phyloP scores from a whole-genome alignment of 2,888 invertebrate species.

The Amphimallon solstitiale region DNA sequence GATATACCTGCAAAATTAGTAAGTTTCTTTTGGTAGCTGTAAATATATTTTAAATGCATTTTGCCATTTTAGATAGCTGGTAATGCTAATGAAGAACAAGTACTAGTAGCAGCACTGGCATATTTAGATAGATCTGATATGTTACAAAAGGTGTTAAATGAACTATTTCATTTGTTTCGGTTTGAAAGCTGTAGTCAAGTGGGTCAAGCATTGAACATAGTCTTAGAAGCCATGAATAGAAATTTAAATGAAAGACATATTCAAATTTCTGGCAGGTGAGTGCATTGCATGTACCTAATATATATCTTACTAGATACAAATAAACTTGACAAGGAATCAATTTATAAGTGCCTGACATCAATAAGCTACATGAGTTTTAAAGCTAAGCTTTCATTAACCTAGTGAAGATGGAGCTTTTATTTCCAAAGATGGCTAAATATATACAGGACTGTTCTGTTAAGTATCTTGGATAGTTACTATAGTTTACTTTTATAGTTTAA shows the following conservation, averaged over 20 bases:
- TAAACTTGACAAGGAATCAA: too few species aligned
- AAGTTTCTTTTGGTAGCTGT: constrained; percentile 53
- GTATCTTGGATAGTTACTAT: too few species aligned
- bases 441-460: not conserved
- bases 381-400: too few species aligned
- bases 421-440: too few species aligned
- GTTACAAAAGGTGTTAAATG: constrained; percentile 86
- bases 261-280: constrained; percentile 89
- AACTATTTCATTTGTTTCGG: constrained; percentile 87
- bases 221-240: constrained; percentile 90
- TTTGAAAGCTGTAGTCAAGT: constrained; percentile 83
- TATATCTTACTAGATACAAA: too few species aligned
- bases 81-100: constrained; percentile 90
- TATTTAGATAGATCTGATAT: constrained; percentile 88
- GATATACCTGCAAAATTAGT: constrained; percentile 92
- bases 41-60: constrained; percentile 5
- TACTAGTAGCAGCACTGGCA: constrained; percentile 82
- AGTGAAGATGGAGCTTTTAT: too few species aligned
- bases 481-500: too few species aligned
- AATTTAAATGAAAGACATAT: constrained; percentile 89
- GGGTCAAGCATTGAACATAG: constrained; percentile 79
- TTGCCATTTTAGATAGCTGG: constrained; percentile 78
- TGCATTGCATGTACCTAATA: too few species aligned
- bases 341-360: too few species aligned
- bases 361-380: too few species aligned